Evolutionary conservation across 2,113 vertebrate species (phyloP), one percentile per base, ranked within the genome.

Genomic region (Indicator indicator): DNA sequence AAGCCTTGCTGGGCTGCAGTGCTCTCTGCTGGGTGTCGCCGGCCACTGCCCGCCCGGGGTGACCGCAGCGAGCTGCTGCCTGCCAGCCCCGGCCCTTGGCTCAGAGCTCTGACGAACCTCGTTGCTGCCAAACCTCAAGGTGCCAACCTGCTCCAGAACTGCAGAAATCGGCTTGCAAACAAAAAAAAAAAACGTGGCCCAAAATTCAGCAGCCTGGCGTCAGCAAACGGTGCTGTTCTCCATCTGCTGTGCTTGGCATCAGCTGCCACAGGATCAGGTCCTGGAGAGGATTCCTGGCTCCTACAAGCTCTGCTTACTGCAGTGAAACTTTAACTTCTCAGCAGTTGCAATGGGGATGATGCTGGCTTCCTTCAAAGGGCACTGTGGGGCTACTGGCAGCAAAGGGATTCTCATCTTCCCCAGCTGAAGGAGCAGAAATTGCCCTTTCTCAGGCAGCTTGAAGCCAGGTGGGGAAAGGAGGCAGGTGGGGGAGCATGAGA

Each of bases 1-100:
- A 44, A 13, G 7, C 60, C 82, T 87, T 27, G 3, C 82, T 21
- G 63, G 18, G 6, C 19, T 46, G 88, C 76, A 78, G 92, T 32
- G 92, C 94, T 65, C 96, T 86, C 96, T 96, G 86, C 79, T 71
- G 88, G 89, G 62, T 7, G 44, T 14, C 54, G 24, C 27, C 6
- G 2, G 71, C 16, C 30, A 82, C 5, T 64, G 88, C 79, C 68
- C 62, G 30, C 83, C 44, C 16, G 26, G 5, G 18, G 40, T 4
- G 26, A 19, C 2, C 27, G 58, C 12, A 52, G 27, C 14, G 14
- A 64, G 52, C 40, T 26, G 20, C 60, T 20, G 65, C 42, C 28
- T 32, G 13, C 48, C 44, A 17, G 7, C 2, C 16, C 2, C 0
- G 23, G 18, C n/a, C 48, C 60, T 46, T 2, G 65, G 56, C 38